Evolutionary conservation across 1,140 invertebrate genomes (phyloP).

Genomic region (Eciton burchellii): DNA sequence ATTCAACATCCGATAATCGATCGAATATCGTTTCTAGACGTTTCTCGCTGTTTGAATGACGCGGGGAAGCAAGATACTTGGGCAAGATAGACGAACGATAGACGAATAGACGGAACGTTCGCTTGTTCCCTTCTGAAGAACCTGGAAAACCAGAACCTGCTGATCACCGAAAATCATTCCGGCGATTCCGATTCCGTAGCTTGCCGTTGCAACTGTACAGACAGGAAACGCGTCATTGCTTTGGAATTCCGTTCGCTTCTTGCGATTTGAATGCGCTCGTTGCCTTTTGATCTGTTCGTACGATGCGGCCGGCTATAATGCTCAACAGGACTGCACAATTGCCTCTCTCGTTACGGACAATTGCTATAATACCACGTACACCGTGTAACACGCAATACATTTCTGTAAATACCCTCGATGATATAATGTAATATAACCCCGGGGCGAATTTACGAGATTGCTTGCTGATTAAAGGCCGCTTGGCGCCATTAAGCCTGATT

Average conservation of each 20-base stretch:
- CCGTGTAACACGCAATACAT: slow-evolving; percentile 40
- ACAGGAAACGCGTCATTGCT: neutral
- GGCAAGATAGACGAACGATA: too few relatives aligned
- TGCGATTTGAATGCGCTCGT: neutral
- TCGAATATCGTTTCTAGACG: neutral
- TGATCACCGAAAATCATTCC: slow-evolving; percentile 9
- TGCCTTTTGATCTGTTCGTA: slow-evolving; percentile 27
- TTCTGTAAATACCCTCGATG: slow-evolving; percentile 48
- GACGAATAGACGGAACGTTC: too few relatives aligned
- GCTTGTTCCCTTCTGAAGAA: neutral
- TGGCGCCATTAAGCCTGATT: slow-evolving; percentile 12
- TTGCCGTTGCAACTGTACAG: neutral
- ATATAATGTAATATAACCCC: slow-evolving; percentile 36
- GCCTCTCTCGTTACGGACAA: slow-evolving; percentile 32
- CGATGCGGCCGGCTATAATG: slow-evolving; percentile 5
- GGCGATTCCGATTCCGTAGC: neutral
- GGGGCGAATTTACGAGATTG: slow-evolving; percentile 13
- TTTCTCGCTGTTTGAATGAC: slow-evolving; percentile 3
- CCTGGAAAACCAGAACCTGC: too few relatives aligned
- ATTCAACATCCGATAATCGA: neutral
- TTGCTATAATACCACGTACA: slow-evolving; percentile 22
- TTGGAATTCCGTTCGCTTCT: slow-evolving; percentile 4
- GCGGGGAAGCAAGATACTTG: neutral
- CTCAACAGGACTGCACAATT: slow-evolving; percentile 8
- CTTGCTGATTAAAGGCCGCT: slow-evolving; percentile 17